These are phyloP conservation scores for Lapara coniferarum DNA, from an alignment of 2,888 invertebrate species.

Conservation along the genomic window DNA sequence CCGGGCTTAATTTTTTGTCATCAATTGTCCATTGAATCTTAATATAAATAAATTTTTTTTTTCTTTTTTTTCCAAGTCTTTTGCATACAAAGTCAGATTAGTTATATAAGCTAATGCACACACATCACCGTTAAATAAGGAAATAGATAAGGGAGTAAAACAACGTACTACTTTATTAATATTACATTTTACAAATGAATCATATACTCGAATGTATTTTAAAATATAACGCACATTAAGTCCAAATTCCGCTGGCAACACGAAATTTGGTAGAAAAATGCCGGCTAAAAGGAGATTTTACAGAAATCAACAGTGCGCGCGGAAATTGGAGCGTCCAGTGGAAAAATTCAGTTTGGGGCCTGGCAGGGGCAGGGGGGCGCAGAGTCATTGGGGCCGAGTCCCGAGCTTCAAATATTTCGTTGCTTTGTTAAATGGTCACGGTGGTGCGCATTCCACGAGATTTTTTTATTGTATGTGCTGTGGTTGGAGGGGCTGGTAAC, in stretches of 20 bases:
- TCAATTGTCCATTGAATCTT: too few relatives aligned
- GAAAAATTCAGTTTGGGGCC: slow-evolving; percentile 18
- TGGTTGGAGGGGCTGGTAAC: not conserved
- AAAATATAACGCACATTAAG: too few relatives aligned
- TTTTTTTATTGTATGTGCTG: not conserved
- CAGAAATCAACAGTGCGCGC: slow-evolving; percentile 22
- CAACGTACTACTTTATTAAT: too few relatives aligned
- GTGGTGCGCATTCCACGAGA: not conserved
- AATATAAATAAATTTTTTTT: too few relatives aligned
- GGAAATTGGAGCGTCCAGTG: slow-evolving; percentile 25
- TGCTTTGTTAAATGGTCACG: slow-evolving; percentile 5
- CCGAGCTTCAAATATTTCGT: slow-evolving; percentile 1
- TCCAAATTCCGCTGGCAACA: not conserved
- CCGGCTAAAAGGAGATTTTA: slow-evolving; percentile 1
- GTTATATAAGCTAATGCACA: too few relatives aligned
- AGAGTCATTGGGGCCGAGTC: not conserved
- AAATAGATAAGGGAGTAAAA: too few relatives aligned
- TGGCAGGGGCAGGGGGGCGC: not conserved
- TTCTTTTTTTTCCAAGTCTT: too few relatives aligned
- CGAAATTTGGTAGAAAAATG: not conserved
- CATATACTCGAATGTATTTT: too few relatives aligned
- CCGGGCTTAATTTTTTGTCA: too few relatives aligned
- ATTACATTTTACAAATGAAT: too few relatives aligned
- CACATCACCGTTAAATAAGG: too few relatives aligned
- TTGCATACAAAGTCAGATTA: too few relatives aligned